Conservation (phyloP, 2,797 vertebrate genomes). For the Coccyzus lansbergi region DNA sequence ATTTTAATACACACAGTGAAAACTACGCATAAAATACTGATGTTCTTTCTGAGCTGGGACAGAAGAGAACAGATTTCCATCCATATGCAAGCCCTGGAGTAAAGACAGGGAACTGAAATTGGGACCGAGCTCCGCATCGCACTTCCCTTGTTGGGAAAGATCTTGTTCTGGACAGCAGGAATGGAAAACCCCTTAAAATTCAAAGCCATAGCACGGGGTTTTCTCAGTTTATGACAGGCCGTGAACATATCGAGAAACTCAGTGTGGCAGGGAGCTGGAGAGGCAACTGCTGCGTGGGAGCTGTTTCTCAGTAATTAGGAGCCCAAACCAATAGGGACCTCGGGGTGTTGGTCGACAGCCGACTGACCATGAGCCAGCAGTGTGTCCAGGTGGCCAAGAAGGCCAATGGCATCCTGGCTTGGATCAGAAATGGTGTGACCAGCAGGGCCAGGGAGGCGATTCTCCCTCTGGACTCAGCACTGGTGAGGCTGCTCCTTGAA, state of each 20-base stretch:
- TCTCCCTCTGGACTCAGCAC: no score
- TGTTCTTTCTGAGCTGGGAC: not conserved
- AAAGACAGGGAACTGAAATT: not conserved
- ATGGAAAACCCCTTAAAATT: not conserved
- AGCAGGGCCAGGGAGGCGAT: no score
- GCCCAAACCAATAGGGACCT: not conserved
- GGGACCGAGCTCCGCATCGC: not conserved
- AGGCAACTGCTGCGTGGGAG: not conserved
- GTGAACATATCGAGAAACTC: rapidly evolving
- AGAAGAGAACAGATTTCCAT: not conserved
- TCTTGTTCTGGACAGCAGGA: not conserved
- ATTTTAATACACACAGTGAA: not conserved
- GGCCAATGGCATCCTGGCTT: no score
- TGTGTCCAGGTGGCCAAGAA: no score
- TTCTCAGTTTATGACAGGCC: not conserved
- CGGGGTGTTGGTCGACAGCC: no score
- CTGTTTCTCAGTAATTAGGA: not conserved
- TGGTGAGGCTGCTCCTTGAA: no score
- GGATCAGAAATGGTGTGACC: no score
- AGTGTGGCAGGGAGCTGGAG: not conserved
- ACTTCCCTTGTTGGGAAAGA: not conserved
- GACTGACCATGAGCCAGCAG: no score
- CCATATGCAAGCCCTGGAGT: not conserved
- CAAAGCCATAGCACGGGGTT: not conserved
- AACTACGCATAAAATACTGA: not conserved